Percentiles rank a stretch among this genome's conserved stretches.
phyloP scores from a whole-genome alignment of 2,113 vertebrate genomes.

The Arizona elegans region DNA sequence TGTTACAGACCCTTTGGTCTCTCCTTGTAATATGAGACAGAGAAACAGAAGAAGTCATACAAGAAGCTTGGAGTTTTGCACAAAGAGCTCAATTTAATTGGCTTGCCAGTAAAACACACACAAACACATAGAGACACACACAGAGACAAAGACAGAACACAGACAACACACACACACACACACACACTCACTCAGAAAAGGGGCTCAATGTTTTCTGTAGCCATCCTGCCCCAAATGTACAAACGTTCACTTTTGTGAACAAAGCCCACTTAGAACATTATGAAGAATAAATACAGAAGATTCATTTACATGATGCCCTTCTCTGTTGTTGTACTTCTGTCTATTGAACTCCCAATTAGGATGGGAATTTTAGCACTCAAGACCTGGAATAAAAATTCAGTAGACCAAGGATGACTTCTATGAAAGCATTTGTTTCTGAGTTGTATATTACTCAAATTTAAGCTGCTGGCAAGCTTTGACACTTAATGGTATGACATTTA shows the following conservation, averaged over 20 bases:
- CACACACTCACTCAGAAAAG: neutral
- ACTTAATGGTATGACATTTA: neutral
- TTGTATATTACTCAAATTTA: neutral
- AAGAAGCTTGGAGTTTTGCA: constrained; percentile 37
- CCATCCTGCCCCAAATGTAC: neutral
- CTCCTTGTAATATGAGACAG: neutral
- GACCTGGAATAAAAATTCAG: neutral
- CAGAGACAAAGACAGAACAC: neutral
- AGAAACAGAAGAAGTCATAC: constrained; percentile 41
- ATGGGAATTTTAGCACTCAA: neutral
- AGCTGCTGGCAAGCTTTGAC: neutral
- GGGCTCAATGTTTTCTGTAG: neutral
- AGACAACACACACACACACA: neutral
- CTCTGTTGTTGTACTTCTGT: neutral
- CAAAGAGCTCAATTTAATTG: constrained; percentile 8
- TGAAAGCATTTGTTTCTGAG: neutral
- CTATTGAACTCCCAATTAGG: neutral
- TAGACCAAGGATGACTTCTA: neutral
- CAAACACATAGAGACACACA: neutral
- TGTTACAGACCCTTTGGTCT: constrained; percentile 14
- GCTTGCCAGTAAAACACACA: neutral
- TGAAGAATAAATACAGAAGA: neutral
- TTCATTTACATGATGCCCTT: neutral
- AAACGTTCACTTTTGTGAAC: too few relatives aligned
- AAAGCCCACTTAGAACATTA: neutral